Percentiles rank a stretch among this genome's conserved stretches.
These are phyloP conservation scores for Pangasius macronema DNA, from an alignment of 2,797 vertebrate species.

Conservation along the genomic window DNA sequence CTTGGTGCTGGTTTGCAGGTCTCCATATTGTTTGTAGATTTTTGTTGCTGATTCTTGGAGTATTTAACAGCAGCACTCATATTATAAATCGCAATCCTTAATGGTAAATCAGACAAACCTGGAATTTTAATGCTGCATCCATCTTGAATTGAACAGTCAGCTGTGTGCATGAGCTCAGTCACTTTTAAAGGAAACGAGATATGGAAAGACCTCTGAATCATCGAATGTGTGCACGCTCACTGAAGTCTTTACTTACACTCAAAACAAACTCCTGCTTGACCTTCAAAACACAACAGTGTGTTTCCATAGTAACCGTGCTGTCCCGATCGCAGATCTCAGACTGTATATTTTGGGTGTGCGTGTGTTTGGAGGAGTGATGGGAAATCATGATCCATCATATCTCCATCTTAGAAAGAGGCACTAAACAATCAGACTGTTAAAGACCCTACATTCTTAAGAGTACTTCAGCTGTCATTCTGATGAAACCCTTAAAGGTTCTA, in stretches of 20 bases:
- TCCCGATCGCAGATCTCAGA: slow-evolving; percentile 9
- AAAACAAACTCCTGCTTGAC: slow-evolving; percentile 23
- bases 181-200: slow-evolving; percentile 24
- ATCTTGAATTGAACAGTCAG: not conserved
- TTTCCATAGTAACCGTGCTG: slow-evolving; percentile 25
- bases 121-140: not conserved
- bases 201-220: slow-evolving; percentile 33
- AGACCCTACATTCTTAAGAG: not conserved
- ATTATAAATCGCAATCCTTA: not conserved
- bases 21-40: not conserved
- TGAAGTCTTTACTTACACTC: slow-evolving; percentile 23
- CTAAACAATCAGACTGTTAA: not conserved
- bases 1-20: not conserved
- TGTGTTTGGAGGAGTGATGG: not conserved
- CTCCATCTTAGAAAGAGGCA: not conserved
- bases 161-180: slow-evolving; percentile 12
- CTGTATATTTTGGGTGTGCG: not conserved
- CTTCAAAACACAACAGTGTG: slow-evolving; percentile 40
- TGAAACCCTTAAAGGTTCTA: not conserved
- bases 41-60: not conserved
- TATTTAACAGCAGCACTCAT: not conserved
- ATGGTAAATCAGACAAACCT: not conserved
- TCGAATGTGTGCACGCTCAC: not conserved
- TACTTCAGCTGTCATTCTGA: not conserved
- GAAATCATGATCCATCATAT: not conserved